Evolutionary conservation across 2,113 vertebrate genomes (phyloP).

Genomic region (Paradoxurus hermaphroditus): DNA sequence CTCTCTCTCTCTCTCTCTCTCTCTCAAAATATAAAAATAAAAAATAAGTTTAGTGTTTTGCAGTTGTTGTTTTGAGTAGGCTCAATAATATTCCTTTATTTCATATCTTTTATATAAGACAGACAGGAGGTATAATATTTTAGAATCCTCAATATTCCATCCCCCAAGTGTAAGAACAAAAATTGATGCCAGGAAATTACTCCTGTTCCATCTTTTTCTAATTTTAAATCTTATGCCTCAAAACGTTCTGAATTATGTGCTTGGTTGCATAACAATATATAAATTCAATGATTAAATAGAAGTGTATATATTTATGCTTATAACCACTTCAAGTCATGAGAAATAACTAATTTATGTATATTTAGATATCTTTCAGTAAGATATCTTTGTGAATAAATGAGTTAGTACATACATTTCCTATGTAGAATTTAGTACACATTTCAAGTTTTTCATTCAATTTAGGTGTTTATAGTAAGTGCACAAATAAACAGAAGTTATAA

Average conservation of each 20-base stretch:
- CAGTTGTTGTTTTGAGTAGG: neutral
- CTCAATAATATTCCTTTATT: neutral
- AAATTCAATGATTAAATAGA: neutral
- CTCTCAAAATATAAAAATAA: too few species aligned
- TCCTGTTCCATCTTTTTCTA: neutral
- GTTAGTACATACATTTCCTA: neutral
- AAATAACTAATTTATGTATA: neutral
- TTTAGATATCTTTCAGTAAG: neutral
- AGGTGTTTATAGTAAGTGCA: neutral
- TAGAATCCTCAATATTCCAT: neutral
- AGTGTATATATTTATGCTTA: neutral
- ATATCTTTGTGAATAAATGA: neutral
- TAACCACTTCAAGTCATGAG: neutral
- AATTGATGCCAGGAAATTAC: neutral
- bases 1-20: too few species aligned
- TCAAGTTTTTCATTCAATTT: neutral
- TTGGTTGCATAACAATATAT: neutral
- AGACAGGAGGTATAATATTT: neutral
- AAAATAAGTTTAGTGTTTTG: neutral
- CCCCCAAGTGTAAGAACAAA: neutral
- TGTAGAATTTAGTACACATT: neutral
- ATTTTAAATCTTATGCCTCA: neutral
- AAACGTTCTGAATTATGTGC: neutral
- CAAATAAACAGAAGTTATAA: neutral
- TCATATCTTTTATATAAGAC: neutral